phyloP scores from a whole-genome alignment of 2,888 invertebrate genomes.

The Blomia tropicalis region DNA sequence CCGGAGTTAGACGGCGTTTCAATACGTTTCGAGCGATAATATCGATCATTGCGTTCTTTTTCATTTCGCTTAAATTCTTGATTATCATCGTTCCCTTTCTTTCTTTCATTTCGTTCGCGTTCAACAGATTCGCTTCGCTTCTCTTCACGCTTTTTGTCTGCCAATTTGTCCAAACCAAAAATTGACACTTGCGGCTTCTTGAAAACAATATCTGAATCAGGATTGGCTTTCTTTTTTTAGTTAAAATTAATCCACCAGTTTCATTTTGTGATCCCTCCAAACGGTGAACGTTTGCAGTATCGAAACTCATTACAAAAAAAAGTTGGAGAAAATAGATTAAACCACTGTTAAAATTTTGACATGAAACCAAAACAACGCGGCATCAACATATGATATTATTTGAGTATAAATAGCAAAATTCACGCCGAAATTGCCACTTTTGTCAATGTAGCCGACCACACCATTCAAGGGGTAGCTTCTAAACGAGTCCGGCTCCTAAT shows the following conservation, averaged over 20 bases:
- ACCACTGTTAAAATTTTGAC: no score
- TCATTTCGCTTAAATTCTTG: slow-evolving; percentile 3
- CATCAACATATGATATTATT: no score
- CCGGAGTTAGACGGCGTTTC: slow-evolving; percentile 91
- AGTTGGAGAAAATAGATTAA: background rate
- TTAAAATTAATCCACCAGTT: slow-evolving; percentile 48
- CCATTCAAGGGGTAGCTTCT: no score
- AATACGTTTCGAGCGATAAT: slow-evolving; percentile 59
- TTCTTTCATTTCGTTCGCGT: background rate
- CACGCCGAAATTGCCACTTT: no score
- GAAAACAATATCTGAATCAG: slow-evolving; percentile 34
- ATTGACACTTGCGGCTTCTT: slow-evolving; percentile 43
- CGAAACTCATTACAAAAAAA: slow-evolving; percentile 20
- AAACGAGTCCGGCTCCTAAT: no score
- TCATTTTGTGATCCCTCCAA: slow-evolving; percentile 50
- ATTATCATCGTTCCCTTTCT: slow-evolving; percentile 18
- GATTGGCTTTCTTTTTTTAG: slow-evolving; percentile 45
- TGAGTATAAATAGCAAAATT: no score
- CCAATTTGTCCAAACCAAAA: slow-evolving; percentile 66
- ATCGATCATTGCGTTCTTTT: slow-evolving; percentile 32
- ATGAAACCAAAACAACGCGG: no score
- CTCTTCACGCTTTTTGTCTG: slow-evolving; percentile 34
- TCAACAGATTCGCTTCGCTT: slow-evolving; percentile 14
- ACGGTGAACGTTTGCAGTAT: slow-evolving; percentile 43
- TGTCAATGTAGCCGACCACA: no score